Conservation (phyloP, 1,140 invertebrate species). For the Pantala flavescens region DNA sequence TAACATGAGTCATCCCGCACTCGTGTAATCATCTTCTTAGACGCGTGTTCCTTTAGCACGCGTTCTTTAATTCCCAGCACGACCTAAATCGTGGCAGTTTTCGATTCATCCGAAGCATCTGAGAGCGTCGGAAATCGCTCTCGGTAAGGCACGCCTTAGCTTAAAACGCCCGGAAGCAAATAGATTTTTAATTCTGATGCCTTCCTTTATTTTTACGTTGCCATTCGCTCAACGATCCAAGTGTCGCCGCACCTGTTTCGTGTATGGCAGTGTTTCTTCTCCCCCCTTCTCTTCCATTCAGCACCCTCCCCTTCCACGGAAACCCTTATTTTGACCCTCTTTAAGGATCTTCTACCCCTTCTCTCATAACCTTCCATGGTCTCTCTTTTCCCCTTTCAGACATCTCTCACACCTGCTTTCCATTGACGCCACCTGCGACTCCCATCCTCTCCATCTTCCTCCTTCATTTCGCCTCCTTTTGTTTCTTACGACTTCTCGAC, state of each 20-base stretch:
- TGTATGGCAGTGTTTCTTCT: neutral
- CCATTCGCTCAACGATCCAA: neutral
- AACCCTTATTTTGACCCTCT: neutral
- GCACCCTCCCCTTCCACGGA: neutral
- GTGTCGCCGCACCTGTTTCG: slow-evolving; percentile 5
- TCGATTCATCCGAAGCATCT: no score
- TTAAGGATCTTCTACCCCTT: no score
- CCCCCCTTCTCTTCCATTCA: neutral
- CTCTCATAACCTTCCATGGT: neutral
- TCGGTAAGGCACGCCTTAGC: no score
- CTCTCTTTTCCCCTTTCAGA: neutral
- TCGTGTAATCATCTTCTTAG: no score
- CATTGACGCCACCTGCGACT: neutral
- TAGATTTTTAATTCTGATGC: no score
- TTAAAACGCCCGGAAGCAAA: no score
- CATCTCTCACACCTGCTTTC: neutral
- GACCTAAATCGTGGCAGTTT: no score
- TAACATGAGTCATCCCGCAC: no score
- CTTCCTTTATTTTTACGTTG: neutral
- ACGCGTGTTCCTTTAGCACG: no score
- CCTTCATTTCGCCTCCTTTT: neutral
- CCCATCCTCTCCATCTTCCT: neutral
- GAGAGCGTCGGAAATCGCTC: no score
- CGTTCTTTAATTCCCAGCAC: no score
- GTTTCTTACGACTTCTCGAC: neutral